Evolutionary conservation across 2,888 invertebrate genomes (phyloP), one percentile per base, ranked within the genome.

Genomic region (Mongoloraphidia duomilia): DNA sequence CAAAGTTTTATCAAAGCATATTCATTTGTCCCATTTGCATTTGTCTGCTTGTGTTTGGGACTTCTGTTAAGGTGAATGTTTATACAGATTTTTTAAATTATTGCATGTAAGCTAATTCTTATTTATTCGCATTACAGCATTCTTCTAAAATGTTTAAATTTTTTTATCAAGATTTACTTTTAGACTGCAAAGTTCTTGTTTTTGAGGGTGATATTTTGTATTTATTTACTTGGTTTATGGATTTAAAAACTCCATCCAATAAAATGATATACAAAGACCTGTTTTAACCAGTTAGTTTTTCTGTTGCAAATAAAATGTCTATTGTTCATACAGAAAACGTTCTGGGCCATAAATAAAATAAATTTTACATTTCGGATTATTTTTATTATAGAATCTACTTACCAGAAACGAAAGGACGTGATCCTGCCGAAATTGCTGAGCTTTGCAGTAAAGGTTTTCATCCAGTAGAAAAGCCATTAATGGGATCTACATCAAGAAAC

Each of bases 1-100:
- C 70, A 82, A 54, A 65, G 64, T 12, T 58, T 67, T 34, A 75
- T 88, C 54, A 84, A 84, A 0, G 71, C 85, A 2, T 80, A 77
- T 58, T 82, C 82, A 8, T 91, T 90, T 64, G 66, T 86, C n/a
- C 71, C 87, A 47, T 90, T 89, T 68, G 76, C 80, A 0, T 65
- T 60, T 0, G 58, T 74, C 52, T 77, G 76, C 4, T 61, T 73
- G 2, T 61, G 70, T 0, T 66, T 84, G 1, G 75, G 74, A 51
- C 56, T 76, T 9, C 79, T 84, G 56, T 67, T 77, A 40, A 8
- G n/a, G 13, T 12, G 8, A 11, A 38, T 12, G 4, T n/a, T n/a
- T 38, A 12, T 38, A 38, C 38, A 38, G 38, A 38, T 38, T 38
- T 13, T 38, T 38, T 13, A 38, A 38, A 38, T 12, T 38, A 38